Percentiles rank a stretch among this genome's conserved stretches.
These are phyloP conservation scores for Rhyzopertha dominica DNA, from an alignment of 1,140 invertebrate species.

Conservation along the genomic window DNA sequence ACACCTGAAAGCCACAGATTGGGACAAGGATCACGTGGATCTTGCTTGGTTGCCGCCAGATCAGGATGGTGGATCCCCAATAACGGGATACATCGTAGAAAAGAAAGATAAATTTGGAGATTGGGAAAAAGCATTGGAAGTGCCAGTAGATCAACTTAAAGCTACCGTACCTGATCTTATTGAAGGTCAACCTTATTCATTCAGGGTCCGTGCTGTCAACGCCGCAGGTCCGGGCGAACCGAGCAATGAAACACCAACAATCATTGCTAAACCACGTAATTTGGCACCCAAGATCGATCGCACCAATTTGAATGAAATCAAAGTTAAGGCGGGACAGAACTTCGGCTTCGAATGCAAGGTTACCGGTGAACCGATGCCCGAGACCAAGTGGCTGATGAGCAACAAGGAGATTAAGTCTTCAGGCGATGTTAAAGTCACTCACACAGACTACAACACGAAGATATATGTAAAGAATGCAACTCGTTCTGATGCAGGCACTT, in stretches of 20 bases:
- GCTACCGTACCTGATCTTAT: constrained; percentile 84
- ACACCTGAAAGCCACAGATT: constrained; percentile 87
- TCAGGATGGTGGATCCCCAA: constrained; percentile 79
- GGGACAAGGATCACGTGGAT: constrained; percentile 93
- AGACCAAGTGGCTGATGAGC: constrained; percentile 77
- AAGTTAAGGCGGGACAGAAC: constrained; percentile 85
- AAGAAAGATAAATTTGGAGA: constrained; percentile 92
- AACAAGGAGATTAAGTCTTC: constrained; percentile 66
- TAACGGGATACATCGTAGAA: constrained; percentile 83
- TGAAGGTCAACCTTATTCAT: constrained; percentile 87
- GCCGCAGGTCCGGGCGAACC: constrained; percentile 90
- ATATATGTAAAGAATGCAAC: constrained; percentile 80
- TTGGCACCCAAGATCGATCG: constrained; percentile 83
- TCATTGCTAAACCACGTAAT: constrained; percentile 85
- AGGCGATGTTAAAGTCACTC: constrained; percentile 70
- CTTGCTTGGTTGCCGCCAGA: constrained; percentile 79
- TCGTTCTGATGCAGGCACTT: constrained; percentile 83
- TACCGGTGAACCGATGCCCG: constrained; percentile 84
- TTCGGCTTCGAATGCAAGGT: constrained; percentile 79
- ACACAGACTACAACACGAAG: constrained; percentile 86
- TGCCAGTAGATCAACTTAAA: constrained; percentile 72
- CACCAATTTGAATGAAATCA: constrained; percentile 76
- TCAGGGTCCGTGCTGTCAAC: constrained; percentile 87
- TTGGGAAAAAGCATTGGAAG: constrained; percentile 87
- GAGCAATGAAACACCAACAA: constrained; percentile 79